Conservation (phyloP, 2,888 invertebrate species). For the Acanthosepion esculentum region DNA sequence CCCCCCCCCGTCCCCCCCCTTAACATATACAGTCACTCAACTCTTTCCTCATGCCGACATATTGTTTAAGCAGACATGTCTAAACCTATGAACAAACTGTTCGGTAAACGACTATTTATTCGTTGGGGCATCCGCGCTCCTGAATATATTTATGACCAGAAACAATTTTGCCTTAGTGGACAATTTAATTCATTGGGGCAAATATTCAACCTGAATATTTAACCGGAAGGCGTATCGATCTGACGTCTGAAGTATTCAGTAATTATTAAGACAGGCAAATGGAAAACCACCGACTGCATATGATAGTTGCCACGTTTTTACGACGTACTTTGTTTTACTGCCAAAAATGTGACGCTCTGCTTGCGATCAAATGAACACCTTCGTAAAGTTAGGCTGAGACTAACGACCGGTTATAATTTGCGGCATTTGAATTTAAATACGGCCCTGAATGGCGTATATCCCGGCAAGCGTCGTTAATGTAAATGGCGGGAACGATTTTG, state of each 20-base stretch:
- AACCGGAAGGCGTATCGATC: background rate
- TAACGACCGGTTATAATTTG: background rate
- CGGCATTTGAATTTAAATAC: conserved; percentile 7
- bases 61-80: too few species aligned
- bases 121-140: too few species aligned
- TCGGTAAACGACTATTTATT: too few species aligned
- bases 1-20: too few species aligned
- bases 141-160: too few species aligned
- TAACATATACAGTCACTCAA: too few species aligned
- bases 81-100: too few species aligned
- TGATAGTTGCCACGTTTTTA: background rate
- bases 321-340: background rate
- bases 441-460: background rate
- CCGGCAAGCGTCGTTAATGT: background rate
- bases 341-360: background rate
- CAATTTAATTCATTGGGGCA: background rate
- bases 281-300: background rate
- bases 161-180: too few species aligned
- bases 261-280: background rate
- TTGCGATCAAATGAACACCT: background rate
- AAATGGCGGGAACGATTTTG: background rate
- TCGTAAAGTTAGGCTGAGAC: background rate
- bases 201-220: background rate
- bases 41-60: too few species aligned
- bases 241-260: background rate